Percentiles rank a stretch among this genome's conserved stretches.
Evolutionary conservation across 1,140 invertebrate genomes (phyloP).

Genomic region (Plectrocnemia conspersa): DNA sequence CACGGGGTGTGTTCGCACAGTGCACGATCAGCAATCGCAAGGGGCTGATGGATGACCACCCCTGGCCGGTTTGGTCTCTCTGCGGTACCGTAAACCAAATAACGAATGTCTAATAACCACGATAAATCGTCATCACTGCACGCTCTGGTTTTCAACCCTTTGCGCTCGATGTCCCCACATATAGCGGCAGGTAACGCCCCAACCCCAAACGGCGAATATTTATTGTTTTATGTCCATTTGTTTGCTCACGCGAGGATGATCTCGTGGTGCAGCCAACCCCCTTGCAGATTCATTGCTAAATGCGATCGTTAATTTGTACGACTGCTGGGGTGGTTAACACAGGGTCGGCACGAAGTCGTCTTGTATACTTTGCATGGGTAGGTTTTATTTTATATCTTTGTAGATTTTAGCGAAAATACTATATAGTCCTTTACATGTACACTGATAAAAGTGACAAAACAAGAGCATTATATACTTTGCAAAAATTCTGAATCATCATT

Average conservation of each 20-base stretch:
- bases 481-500: no score
- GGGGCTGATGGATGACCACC: constrained; percentile 5
- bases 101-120: constrained; percentile 27
- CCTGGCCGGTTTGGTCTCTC: constrained; percentile 12
- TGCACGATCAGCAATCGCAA: constrained; percentile 1
- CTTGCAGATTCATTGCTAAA: constrained; percentile 23
- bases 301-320: constrained; percentile 33
- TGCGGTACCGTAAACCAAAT: constrained; percentile 30
- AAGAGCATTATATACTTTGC: no score
- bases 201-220: constrained; percentile 15
- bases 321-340: no score
- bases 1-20: constrained; percentile 5
- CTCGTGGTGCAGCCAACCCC: not conserved
- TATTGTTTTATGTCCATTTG: constrained; percentile 27
- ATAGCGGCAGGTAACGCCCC: not conserved
- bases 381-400: no score
- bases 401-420: no score
- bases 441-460: no score
- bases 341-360: no score
- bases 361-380: no score
- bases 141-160: constrained; percentile 25
- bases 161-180: not conserved
- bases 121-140: constrained; percentile 32
- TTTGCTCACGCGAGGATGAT: constrained; percentile 10
- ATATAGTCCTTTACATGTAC: no score